A percentile compares a stretch with the other conserved stretches of the same genome.
Evolutionary conservation across 1,140 invertebrate species (phyloP).

Genomic region (Orchestia grillus): DNA sequence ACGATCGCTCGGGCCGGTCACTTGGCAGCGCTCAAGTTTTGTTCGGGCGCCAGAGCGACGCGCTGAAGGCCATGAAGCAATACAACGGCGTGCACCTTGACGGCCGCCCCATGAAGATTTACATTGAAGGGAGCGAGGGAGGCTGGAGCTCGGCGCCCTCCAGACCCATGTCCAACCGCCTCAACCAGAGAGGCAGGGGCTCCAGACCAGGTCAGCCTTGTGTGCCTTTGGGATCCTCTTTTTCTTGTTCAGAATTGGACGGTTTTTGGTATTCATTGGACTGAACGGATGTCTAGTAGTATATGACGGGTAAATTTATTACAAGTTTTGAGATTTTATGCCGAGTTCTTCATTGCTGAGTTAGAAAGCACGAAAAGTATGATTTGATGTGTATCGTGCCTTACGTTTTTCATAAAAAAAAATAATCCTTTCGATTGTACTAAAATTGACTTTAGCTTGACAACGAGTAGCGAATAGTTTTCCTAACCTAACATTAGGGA

Average conservation of each 20-base stretch:
- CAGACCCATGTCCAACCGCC: constrained; percentile 39
- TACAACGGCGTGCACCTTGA: constrained; percentile 97
- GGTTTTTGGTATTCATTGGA: not conserved
- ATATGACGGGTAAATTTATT: no score
- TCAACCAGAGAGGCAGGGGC: constrained; percentile 20
- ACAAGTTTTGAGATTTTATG: no score
- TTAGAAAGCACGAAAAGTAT: no score
- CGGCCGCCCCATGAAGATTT: constrained; percentile 71
- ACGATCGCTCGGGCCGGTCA: constrained; percentile 95
- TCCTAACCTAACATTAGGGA: no score
- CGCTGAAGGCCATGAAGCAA: constrained; percentile 95
- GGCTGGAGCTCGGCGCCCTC: not conserved
- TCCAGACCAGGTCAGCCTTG: not conserved
- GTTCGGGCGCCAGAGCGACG: constrained; percentile 91
- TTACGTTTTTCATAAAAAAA: no score
- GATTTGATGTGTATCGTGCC: no score
- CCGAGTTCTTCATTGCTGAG: no score
- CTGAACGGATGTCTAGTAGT: not conserved
- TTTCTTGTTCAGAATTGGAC: no score
- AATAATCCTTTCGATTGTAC: no score
- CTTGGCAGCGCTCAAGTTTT: constrained; percentile 96
- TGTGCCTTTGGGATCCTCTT: not conserved
- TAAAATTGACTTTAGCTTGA: no score
- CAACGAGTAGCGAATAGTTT: no score
- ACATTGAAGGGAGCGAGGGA: not conserved